Evolutionary conservation across 2,888 invertebrate genomes (phyloP).

Genomic region (Tanypteryx hageni): DNA sequence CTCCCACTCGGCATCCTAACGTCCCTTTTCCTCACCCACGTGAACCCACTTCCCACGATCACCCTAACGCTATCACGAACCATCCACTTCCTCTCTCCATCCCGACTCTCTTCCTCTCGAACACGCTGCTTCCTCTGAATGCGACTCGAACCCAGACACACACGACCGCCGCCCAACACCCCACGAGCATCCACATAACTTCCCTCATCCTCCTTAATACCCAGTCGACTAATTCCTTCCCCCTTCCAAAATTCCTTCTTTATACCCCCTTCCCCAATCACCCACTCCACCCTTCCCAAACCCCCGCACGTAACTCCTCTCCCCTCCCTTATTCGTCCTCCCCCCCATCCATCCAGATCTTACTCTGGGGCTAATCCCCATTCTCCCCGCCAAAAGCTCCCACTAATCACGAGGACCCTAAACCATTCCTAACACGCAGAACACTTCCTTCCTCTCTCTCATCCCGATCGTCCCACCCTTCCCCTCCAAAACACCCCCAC

Average conservation of each 20-base stretch:
- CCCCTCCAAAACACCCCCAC: neutral
- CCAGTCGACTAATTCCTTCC: neutral
- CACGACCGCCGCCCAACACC: too few species aligned
- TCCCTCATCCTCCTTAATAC: neutral
- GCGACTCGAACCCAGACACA: too few species aligned
- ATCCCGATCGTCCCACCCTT: neutral
- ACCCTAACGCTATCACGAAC: neutral
- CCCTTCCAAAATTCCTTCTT: neutral
- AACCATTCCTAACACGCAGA: neutral
- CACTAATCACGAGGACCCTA: neutral
- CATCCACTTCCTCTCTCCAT: too few species aligned
- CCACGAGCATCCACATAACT: too few species aligned
- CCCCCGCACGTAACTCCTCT: neutral
- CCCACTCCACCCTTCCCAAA: neutral
- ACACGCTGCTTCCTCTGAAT: too few species aligned
- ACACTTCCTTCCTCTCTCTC: neutral
- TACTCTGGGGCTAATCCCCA: neutral
- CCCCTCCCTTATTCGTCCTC: neutral
- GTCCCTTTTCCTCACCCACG: neutral
- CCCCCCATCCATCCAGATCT: neutral
- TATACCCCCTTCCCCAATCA: neutral
- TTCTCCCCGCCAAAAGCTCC: neutral
- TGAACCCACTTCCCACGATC: neutral
- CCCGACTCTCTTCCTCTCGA: neutral
- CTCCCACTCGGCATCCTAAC: neutral